Evolutionary conservation across 2,888 invertebrate species (phyloP).

Genomic region (Geophilus truncorum): DNA sequence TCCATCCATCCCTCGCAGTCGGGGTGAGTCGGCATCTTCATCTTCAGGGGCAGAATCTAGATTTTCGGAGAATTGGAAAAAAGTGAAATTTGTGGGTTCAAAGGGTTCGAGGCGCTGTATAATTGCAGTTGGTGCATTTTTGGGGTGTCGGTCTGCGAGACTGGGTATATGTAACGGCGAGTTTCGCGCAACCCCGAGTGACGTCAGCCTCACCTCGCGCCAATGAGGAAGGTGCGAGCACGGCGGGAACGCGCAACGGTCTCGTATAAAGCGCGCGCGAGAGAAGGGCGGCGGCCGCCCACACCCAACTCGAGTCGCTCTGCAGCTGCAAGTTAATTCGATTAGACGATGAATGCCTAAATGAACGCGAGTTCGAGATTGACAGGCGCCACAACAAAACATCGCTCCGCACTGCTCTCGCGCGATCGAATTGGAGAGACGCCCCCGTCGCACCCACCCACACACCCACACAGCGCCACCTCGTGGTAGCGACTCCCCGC

Average conservation of each 20-base stretch:
- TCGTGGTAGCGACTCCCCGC: not conserved
- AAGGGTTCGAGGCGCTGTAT: no score
- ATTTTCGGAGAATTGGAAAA: no score
- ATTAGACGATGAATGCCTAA: conserved; percentile 37
- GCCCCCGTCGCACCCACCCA: not conserved
- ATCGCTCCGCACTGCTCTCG: not conserved
- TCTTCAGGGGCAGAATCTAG: no score
- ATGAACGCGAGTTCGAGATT: conserved; percentile 30
- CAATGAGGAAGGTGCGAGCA: not conserved
- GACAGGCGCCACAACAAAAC: conserved; percentile 30
- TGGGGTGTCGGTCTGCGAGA: not conserved
- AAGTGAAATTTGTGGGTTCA: no score
- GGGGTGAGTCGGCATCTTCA: no score
- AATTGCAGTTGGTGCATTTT: no score
- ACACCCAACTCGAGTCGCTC: not conserved
- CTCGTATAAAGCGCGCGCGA: not conserved
- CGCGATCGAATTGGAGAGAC: not conserved
- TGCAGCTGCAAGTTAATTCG: conserved; percentile 30
- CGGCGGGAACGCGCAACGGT: not conserved
- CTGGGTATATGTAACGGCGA: not conserved
- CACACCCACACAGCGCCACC: not conserved
- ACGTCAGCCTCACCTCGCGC: not conserved
- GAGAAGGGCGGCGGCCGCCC: not conserved
- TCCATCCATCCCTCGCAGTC: not conserved
- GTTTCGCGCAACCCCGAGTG: not conserved